phyloP scores from a whole-genome alignment of 1,140 invertebrate species.

The Teleopsis dalmanni region DNA sequence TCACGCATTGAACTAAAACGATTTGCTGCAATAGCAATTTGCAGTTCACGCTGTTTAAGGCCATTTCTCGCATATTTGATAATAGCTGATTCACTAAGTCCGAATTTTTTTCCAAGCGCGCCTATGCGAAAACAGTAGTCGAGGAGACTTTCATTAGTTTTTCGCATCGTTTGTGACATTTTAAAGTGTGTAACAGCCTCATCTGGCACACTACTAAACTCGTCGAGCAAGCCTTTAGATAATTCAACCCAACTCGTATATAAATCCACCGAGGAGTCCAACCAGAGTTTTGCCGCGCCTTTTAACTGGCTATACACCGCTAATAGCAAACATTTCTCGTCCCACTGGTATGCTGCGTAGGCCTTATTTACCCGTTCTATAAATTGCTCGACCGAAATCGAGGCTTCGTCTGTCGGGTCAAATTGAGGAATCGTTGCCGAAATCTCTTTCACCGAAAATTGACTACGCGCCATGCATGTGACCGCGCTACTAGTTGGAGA shows the following conservation, averaged over 20 bases:
- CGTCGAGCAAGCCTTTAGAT: background rate
- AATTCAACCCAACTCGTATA: background rate
- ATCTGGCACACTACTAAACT: constrained; percentile 1
- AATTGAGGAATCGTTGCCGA: too few species aligned
- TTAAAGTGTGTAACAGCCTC: constrained; percentile 5
- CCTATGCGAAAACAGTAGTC: constrained; percentile 14
- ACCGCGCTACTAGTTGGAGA: too few species aligned
- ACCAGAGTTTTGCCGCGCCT: constrained; percentile 6
- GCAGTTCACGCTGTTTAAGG: constrained; percentile 7
- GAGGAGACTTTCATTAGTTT: background rate
- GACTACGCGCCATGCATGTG: too few species aligned
- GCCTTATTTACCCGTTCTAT: constrained; percentile 8
- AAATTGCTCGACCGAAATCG: constrained; percentile 9
- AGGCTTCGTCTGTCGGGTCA: constrained; percentile 4
- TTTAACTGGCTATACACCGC: constrained; percentile 2
- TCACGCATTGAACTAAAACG: constrained; percentile 6
- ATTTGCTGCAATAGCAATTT: constrained; percentile 1
- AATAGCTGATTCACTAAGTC: constrained; percentile 6
- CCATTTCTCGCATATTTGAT: constrained; percentile 8
- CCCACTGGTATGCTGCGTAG: constrained; percentile 2
- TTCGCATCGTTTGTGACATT: background rate
- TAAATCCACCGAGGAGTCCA: background rate
- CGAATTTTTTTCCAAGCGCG: constrained; percentile 3
- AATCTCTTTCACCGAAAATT: too few species aligned
- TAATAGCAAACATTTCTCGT: constrained; percentile 5